Evolutionary conservation across 2,797 vertebrate species (phyloP), one percentile per base, ranked within the genome.

Genomic region (Poecilia velifera): DNA sequence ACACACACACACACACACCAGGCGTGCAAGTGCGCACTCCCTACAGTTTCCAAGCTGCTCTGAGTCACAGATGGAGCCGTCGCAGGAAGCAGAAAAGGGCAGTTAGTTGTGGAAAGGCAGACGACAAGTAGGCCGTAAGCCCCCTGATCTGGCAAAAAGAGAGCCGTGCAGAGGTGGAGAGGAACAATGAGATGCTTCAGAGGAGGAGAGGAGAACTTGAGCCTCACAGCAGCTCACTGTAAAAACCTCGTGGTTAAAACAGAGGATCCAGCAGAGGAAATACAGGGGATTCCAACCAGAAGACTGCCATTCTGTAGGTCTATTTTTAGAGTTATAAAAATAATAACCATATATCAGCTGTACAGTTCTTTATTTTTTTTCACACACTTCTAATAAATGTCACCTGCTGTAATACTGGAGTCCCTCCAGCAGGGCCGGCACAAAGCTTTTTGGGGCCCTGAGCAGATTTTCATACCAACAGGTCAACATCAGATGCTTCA

Each of bases 61-160:
- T 95, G 95, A 95, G 88, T 96, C 95, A 95, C 88, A 25, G 79
- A 82, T 28, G 36, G 82, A 87, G 83, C 77, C 64, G 47, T 68
- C 81, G 79, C 73, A 47, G 82, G 77, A 73, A 84, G 79, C 73
- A 41, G 79, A 84, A 86, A 62, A 87, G 83, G 82, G 55, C 76
- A 75, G 53, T 3, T 84, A 28, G 73, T 57, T 74, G 86, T 34
- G 78, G 80, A 82, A 74, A 25, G 78, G 90, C 83, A 82, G 82
- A 80, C 85, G 82, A 74, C 87, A 45, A 82, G 87, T 76, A 68
- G 89, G 82, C 78, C 74, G 88, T 83, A 39, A 84, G 20, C 43
- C 59, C 76, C 80, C 14, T 47, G 47, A 76, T 47, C 80, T 78
- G 86, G 91, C 93, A 92, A 90, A 92, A 89, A 92, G n/a, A 80